phyloP scores from a whole-genome alignment of 2,113 vertebrate genomes.

The Misgurnus anguillicaudatus region DNA sequence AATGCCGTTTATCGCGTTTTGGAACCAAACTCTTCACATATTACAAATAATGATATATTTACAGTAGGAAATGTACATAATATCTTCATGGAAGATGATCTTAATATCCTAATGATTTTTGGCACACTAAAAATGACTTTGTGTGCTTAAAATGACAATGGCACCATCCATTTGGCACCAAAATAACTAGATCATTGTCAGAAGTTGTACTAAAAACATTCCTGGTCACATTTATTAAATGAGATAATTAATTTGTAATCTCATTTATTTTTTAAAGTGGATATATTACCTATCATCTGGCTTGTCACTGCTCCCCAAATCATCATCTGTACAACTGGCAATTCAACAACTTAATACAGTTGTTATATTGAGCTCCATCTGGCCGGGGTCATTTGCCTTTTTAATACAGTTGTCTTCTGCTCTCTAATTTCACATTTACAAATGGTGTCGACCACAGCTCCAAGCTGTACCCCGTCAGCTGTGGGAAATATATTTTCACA shows the following conservation, averaged over 20 bases:
- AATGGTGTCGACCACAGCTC: constrained; percentile 71
- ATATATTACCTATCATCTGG: constrained; percentile 76
- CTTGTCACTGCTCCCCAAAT: constrained; percentile 50
- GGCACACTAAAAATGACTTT: no score
- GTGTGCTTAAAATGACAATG: no score
- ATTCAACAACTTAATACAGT: constrained; percentile 79
- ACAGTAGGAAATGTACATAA: no score
- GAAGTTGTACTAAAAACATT: background rate
- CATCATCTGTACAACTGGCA: constrained; percentile 79
- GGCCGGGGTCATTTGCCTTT: constrained; percentile 78
- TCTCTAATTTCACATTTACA: constrained; percentile 79
- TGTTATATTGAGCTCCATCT: constrained; percentile 81
- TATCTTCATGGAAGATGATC: no score
- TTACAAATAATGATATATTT: no score
- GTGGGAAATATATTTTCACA: constrained; percentile 71
- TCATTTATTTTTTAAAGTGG: constrained; percentile 52
- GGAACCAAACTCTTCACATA: no score
- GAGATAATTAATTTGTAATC: background rate
- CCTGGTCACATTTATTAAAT: constrained; percentile 17
- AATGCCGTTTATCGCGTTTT: no score
- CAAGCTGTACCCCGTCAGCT: constrained; percentile 74
- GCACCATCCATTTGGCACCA: no score
- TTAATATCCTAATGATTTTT: no score
- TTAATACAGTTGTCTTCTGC: constrained; percentile 80
- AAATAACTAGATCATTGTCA: background rate